phyloP scores from a whole-genome alignment of 2,888 invertebrate genomes.

The Nymphalis polychloros region DNA sequence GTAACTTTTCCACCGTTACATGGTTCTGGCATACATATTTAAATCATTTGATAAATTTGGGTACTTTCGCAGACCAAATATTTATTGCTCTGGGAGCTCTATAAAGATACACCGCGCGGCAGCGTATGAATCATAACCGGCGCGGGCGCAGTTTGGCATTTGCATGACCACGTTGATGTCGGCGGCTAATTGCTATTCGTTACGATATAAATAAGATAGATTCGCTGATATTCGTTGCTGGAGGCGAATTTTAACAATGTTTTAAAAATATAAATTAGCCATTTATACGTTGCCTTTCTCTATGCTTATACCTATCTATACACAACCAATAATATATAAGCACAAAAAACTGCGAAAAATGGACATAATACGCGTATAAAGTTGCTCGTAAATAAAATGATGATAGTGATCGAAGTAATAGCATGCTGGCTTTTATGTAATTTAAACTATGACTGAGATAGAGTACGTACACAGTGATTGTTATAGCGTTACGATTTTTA shows the following conservation, averaged over 20 bases:
- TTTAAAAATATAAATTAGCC: background rate
- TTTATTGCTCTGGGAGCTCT: constrained; percentile 37
- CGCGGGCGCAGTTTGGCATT: constrained; percentile 59
- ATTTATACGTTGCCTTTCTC: background rate
- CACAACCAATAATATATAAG: background rate
- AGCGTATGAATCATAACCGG: constrained; percentile 66
- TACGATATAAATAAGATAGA: constrained; percentile 66
- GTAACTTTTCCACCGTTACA: constrained; percentile 44
- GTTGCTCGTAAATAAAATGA: constrained; percentile 24
- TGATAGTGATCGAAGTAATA: constrained; percentile 27
- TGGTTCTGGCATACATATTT: constrained; percentile 28
- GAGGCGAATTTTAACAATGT: constrained; percentile 31
- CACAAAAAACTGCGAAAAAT: constrained; percentile 19
- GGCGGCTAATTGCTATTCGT: constrained; percentile 69
- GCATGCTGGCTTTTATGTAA: constrained; percentile 26
- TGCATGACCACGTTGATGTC: constrained; percentile 60
- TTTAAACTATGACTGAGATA: constrained; percentile 8
- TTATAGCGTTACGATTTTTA: background rate
- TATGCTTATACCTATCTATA: background rate
- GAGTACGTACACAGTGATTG: constrained; percentile 4
- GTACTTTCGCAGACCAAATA: constrained; percentile 40
- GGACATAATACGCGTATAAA: constrained; percentile 5
- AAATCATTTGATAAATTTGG: constrained; percentile 37
- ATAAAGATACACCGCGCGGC: constrained; percentile 50
- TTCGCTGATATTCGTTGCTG: constrained; percentile 39